Conservation (phyloP, 2,113 vertebrate genomes). For the Anser cygnoides region DNA sequence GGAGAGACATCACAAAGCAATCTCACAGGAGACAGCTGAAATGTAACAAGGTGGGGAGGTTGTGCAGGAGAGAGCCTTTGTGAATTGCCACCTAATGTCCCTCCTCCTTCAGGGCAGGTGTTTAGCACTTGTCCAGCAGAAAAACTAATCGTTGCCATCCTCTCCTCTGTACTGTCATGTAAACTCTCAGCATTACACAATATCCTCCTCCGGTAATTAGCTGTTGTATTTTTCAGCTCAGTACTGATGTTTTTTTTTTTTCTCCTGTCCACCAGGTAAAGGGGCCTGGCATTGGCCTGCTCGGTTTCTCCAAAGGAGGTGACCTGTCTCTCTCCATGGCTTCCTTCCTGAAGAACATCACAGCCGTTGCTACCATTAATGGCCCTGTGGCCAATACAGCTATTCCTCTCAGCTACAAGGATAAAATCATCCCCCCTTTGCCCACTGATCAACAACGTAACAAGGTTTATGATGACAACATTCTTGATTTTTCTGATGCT, state of each 20-base stretch:
- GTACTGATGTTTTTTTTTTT: constrained; percentile 19
- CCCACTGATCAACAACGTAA: not conserved
- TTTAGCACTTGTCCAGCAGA: not conserved
- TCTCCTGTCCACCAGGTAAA: constrained; percentile 44
- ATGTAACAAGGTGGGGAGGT: not conserved
- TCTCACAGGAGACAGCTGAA: not conserved
- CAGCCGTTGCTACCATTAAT: constrained; percentile 80
- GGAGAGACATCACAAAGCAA: not conserved
- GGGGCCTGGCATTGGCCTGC: constrained; percentile 74
- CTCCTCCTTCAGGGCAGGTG: not conserved
- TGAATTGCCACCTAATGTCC: not conserved
- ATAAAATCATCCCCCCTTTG: constrained; percentile 58
- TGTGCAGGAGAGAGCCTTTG: not conserved
- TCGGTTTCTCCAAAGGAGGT: constrained; percentile 82
- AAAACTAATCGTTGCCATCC: not conserved
- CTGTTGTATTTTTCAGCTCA: not conserved
- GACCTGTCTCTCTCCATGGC: constrained; percentile 81
- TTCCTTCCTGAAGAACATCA: constrained; percentile 78
- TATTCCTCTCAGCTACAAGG: constrained; percentile 70
- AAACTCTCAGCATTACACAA: not conserved
- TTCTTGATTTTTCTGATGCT: constrained; percentile 41
- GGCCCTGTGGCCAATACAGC: constrained; percentile 61
- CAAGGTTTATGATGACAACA: constrained; percentile 53
- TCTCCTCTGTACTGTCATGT: not conserved
- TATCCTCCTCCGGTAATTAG: not conserved